These are phyloP conservation scores for Monodelphis domestica DNA, from an alignment of 2,797 vertebrate genomes.

Conservation along the genomic window DNA sequence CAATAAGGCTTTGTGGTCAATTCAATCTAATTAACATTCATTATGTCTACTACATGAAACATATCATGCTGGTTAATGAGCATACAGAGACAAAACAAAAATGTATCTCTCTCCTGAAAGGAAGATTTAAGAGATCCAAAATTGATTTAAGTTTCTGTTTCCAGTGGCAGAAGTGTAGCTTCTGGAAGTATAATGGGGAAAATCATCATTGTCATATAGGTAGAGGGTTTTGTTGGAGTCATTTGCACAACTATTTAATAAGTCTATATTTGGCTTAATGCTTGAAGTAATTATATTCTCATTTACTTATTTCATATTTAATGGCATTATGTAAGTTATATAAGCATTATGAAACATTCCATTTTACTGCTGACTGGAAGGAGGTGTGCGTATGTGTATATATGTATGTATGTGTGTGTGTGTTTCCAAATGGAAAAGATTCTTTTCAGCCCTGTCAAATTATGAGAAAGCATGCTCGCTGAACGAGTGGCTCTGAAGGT, in stretches of 20 bases:
- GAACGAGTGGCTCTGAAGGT: conserved; percentile 12
- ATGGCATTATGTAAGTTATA: not conserved
- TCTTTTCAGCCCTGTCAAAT: conserved; percentile 30
- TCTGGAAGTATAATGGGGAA: not conserved
- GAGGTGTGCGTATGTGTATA: too few relatives aligned
- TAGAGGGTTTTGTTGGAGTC: not conserved
- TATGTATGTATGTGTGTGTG: too few relatives aligned
- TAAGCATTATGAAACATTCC: conserved; percentile 35
- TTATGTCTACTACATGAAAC: too few relatives aligned
- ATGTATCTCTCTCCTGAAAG: not conserved
- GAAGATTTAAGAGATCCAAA: too few relatives aligned
- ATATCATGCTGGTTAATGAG: too few relatives aligned
- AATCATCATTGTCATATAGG: too few relatives aligned
- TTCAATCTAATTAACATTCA: too few relatives aligned
- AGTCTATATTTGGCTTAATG: conserved; percentile 33
- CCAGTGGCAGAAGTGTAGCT: not conserved
- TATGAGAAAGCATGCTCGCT: conserved; percentile 39
- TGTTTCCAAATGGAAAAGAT: too few relatives aligned
- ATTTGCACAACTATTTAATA: conserved; percentile 49
- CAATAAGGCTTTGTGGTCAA: too few relatives aligned
- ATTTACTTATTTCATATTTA: not conserved
- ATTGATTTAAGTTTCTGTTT: not conserved
- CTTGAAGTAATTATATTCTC: conserved; percentile 12
- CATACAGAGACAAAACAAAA: not conserved
- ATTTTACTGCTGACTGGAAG: not conserved